Evolutionary conservation across 1,140 invertebrate genomes (phyloP).

Genomic region (Dermatophagoides farinae): DNA sequence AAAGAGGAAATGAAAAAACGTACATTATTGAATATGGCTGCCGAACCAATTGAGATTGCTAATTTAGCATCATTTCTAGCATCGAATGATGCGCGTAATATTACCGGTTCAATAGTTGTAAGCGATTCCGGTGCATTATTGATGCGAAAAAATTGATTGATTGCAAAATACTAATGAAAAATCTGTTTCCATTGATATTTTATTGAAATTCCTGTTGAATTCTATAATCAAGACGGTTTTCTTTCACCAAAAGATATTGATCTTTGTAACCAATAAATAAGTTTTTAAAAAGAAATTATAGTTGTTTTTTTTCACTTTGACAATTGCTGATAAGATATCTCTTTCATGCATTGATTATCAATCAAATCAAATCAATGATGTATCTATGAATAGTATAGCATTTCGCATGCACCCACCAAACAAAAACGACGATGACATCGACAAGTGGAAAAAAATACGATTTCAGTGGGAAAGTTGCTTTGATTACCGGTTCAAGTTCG

Average conservation of each 20-base stretch:
- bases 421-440: too few relatives aligned
- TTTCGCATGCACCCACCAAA: too few relatives aligned
- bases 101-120: conserved; percentile 51
- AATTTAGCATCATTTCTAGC: conserved; percentile 58
- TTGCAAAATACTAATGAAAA: too few relatives aligned
- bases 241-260: not conserved
- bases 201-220: not conserved
- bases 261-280: too few relatives aligned
- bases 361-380: too few relatives aligned
- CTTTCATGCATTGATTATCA: too few relatives aligned
- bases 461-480: not conserved
- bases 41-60: conserved; percentile 50
- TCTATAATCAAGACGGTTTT: not conserved
- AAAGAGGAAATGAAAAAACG: not conserved
- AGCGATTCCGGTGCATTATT: conserved; percentile 47
- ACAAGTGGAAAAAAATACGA: not conserved
- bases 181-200: too few relatives aligned
- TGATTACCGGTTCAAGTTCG: conserved; percentile 35
- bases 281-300: too few relatives aligned
- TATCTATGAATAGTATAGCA: too few relatives aligned
- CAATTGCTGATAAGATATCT: too few relatives aligned
- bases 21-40: conserved; percentile 22
- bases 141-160: too few relatives aligned
- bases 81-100: conserved; percentile 51
- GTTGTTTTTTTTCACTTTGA: too few relatives aligned